These are phyloP conservation scores for Argyrosomus japonicus DNA, from an alignment of 2,113 vertebrate genomes.

Conservation along the genomic window DNA sequence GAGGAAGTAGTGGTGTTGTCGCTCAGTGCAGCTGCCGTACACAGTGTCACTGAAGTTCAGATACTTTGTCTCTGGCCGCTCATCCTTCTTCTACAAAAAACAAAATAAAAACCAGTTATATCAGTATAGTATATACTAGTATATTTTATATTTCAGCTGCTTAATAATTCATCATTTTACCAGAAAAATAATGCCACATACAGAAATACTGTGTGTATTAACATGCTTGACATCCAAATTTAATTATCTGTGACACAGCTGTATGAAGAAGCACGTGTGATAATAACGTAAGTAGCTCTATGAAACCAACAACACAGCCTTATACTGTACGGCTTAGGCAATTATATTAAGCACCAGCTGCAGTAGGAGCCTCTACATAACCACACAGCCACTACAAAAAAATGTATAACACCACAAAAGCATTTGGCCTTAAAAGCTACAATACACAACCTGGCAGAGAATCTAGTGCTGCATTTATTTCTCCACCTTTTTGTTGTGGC, in stretches of 20 bases:
- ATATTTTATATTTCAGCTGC: constrained; percentile 1
- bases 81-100: constrained; percentile 92
- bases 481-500: background rate
- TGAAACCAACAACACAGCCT: background rate
- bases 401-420: background rate
- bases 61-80: constrained; percentile 89
- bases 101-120: background rate
- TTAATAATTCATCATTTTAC: background rate
- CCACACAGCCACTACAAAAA: background rate
- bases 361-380: background rate
- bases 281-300: background rate
- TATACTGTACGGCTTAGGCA: background rate
- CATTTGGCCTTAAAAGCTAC: background rate
- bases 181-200: background rate
- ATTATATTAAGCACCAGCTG: background rate
- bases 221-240: background rate
- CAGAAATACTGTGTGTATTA: background rate
- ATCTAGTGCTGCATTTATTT: background rate
- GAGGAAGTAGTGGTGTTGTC: constrained; percentile 94
- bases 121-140: too few relatives aligned
- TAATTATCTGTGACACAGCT: background rate
- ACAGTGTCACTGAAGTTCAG: constrained; percentile 95
- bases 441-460: background rate
- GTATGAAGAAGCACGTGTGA: background rate
- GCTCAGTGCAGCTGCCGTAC: constrained; percentile 89